These are phyloP conservation scores for Cryptosula pallasiana DNA, from an alignment of 2,888 invertebrate genomes.

Conservation along the genomic window DNA sequence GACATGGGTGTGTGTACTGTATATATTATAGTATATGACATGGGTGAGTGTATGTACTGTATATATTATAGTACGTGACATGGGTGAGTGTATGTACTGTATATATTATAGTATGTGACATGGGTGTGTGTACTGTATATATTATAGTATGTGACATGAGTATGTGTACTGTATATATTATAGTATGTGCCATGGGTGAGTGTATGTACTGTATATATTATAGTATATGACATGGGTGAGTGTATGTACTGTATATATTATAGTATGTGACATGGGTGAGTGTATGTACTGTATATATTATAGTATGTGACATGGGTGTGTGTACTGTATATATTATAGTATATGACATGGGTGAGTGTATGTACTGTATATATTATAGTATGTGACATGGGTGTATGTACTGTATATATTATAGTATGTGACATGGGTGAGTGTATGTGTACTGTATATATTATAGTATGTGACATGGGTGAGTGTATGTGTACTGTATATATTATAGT, in stretches of 20 bases:
- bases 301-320: conserved; percentile 65
- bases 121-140: conserved; percentile 58
- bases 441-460: conserved; percentile 33
- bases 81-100: conserved; percentile 56
- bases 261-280: conserved; percentile 65
- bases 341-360: conserved; percentile 63
- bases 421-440: conserved; percentile 62
- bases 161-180: conserved; percentile 34
- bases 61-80: conserved; percentile 60
- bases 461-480: conserved; percentile 62
- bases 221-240: conserved; percentile 65
- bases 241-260: not conserved
- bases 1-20: conserved; percentile 63
- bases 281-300: not conserved
- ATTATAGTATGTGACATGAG: conserved; percentile 62
- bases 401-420: conserved; percentile 41
- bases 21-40: conserved; percentile 56
- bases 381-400: conserved; percentile 63
- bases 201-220: not conserved
- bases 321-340: conserved; percentile 27
- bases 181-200: conserved; percentile 63
- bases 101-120: conserved; percentile 60
- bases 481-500: conserved; percentile 29
- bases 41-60: conserved; percentile 56
- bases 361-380: conserved; percentile 28